Base-by-base conservation (phyloP, 1,140 invertebrate genomes). In the Solenopsis invicta region DNA sequence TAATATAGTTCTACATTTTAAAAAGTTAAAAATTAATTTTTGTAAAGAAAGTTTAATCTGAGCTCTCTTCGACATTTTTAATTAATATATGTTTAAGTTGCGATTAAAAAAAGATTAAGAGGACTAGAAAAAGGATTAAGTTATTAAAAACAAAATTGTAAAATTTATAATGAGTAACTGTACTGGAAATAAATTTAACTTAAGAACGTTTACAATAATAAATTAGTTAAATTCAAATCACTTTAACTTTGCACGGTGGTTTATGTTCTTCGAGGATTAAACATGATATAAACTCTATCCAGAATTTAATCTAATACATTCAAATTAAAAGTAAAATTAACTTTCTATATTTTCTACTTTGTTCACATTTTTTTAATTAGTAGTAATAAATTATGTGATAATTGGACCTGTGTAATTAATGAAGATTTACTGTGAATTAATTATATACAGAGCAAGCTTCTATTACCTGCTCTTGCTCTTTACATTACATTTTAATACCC, bases 211-310 rank as follows among this genome's bases (percentile, higher is more conserved):
- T 66, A n/a, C n/a, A 24, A 24, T 8, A 45, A 61, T 16, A 61
- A 76, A 45, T 76, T 76, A n/a, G 8, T 61, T 62, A 62, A 61
- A 62, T 61, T 61, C 45, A 29, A 62, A 77, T 64, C 6, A 34
- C 10, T 48, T 37, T 12, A 62, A 64, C 2, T 62, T 62, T 64
- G 41, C 18, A 34, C 41, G 10, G n/a, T 24, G 8, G 5, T 29
- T 69, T 34, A 64, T 13, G 12, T 13, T 62, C 13, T 34, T 77
- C 41, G 29, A 76, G 21, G 2, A 62, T 77, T 62, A 48, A 61
- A 45, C 5, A 16, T 1, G 1, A 4, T 12, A 10, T 34, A 77
- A 75, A 59, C 3, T 62, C 10, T 21, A n/a, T 59, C 2, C 2
- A 16, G 0, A 48, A 66, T 41, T 34, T 48, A 48, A n/a, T 21